Evolutionary conservation across 2,888 invertebrate genomes (phyloP).

Genomic region (Macrophya annulata): DNA sequence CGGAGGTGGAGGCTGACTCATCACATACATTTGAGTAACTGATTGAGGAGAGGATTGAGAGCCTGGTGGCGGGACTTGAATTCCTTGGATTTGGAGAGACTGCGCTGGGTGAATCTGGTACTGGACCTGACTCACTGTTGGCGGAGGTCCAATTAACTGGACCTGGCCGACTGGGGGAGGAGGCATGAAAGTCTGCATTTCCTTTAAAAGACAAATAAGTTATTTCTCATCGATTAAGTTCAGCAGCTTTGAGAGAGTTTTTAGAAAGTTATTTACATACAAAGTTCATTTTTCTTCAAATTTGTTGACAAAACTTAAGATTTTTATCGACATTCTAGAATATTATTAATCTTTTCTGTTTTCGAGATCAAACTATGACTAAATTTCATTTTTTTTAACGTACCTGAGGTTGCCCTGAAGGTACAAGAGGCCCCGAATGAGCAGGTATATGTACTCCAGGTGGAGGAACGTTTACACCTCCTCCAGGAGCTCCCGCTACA

Average conservation of each 20-base stretch:
- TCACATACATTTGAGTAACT: conserved; percentile 77
- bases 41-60: conserved; percentile 76
- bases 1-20: conserved; percentile 77
- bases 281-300: neutral
- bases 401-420: conserved; percentile 76
- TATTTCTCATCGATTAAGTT: neutral
- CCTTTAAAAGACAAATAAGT: conserved; percentile 64
- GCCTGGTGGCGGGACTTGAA: conserved; percentile 71
- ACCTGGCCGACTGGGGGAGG: conserved; percentile 76
- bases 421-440: conserved; percentile 76
- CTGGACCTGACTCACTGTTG: conserved; percentile 77
- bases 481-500: conserved; percentile 74
- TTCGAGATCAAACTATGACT: neutral
- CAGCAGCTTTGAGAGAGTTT: neutral
- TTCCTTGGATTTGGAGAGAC: conserved; percentile 74
- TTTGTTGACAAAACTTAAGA: neutral
- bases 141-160: conserved; percentile 77
- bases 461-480: conserved; percentile 75
- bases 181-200: conserved; percentile 76
- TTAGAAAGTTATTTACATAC: neutral
- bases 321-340: neutral
- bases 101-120: conserved; percentile 78
- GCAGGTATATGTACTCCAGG: conserved; percentile 78
- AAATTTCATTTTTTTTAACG: neutral
- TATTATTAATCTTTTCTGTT: neutral